Conservation (phyloP, 2,888 invertebrate genomes). For the Hyles lineata region DNA sequence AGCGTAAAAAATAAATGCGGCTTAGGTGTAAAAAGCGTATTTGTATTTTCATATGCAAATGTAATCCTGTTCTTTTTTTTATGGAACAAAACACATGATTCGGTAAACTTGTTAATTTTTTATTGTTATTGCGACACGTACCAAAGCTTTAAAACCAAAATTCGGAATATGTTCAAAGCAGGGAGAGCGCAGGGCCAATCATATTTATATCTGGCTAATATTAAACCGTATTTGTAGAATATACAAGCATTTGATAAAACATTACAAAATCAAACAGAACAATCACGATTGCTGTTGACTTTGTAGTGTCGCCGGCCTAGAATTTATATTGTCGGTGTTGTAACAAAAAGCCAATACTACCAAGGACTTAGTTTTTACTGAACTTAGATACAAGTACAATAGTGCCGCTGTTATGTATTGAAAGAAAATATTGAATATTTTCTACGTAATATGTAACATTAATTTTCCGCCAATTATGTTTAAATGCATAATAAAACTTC, state of each 20-base stretch:
- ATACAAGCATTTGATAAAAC: neutral
- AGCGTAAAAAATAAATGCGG: slow-evolving; percentile 33
- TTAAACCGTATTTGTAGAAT: neutral
- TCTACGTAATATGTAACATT: too few relatives aligned
- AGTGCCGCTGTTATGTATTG: neutral
- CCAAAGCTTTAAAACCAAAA: neutral
- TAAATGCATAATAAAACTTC: neutral
- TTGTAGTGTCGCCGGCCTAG: neutral
- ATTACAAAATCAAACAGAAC: neutral
- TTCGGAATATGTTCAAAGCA: neutral
- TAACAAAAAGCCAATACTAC: neutral
- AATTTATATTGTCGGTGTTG: slow-evolving; percentile 1
- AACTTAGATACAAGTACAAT: neutral
- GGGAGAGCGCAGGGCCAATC: neutral
- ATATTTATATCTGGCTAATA: neutral
- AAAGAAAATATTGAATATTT: neutral
- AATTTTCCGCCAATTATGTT: neutral
- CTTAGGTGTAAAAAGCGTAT: slow-evolving; percentile 26
- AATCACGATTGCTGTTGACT: neutral
- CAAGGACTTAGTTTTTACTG: neutral
- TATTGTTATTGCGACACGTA: neutral
- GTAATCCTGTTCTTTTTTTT: neutral
- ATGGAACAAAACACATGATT: neutral
- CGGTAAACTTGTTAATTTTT: neutral
- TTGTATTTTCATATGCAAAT: slow-evolving; percentile 21